phyloP scores from a whole-genome alignment of 2,113 vertebrate genomes.

The Panthera tigris region DNA sequence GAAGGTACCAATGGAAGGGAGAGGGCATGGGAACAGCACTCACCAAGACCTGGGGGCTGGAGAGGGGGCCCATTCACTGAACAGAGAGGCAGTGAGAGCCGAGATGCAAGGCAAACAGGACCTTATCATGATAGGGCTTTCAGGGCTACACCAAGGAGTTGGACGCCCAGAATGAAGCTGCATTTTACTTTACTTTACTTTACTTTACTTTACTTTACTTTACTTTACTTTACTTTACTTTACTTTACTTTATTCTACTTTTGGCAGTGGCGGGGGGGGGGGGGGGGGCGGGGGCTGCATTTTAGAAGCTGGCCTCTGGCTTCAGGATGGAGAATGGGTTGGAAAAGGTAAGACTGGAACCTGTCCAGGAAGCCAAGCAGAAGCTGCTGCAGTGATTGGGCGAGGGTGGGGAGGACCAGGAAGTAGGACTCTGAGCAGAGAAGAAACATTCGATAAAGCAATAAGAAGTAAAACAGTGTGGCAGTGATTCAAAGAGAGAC shows the following conservation, averaged over 20 bases:
- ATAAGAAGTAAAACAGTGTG: neutral
- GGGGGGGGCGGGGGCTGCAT: neutral
- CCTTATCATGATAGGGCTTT: fast-evolving
- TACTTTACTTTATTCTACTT: no score
- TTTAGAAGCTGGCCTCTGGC: neutral
- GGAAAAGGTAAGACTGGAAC: neutral
- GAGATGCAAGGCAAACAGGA: neutral
- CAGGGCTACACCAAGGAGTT: neutral
- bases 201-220: no score
- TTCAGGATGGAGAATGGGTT: neutral
- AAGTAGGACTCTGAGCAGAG: neutral
- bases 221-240: no score
- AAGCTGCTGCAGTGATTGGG: neutral
- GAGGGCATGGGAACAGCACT: neutral
- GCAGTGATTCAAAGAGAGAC: neutral
- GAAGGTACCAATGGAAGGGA: neutral
- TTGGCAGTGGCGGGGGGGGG: no score
- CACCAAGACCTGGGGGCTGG: neutral
- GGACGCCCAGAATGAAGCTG: neutral
- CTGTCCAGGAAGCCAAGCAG: neutral
- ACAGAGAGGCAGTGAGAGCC: neutral
- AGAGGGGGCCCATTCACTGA: neutral
- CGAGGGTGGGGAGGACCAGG: fast-evolving
- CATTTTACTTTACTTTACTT: no score
- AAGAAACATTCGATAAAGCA: neutral